These are phyloP conservation scores for Mobula birostris DNA, from an alignment of 2,113 vertebrate species.

Conservation along the genomic window DNA sequence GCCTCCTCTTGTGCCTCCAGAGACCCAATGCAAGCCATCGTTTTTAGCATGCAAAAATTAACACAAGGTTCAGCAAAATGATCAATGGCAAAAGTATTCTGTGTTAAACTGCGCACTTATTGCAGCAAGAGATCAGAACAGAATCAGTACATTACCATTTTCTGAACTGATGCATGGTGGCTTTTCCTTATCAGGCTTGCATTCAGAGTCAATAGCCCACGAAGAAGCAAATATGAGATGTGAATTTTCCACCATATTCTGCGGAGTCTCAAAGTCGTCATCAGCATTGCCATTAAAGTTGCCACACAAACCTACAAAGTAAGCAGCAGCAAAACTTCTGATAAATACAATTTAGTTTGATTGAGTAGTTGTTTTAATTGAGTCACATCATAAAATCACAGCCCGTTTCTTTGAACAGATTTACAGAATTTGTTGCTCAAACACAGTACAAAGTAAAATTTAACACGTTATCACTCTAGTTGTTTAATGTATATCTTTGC, in stretches of 20 bases:
- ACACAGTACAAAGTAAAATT: neutral
- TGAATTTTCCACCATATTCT: neutral
- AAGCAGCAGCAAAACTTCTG: neutral
- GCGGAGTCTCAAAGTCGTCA: slow-evolving; percentile 35
- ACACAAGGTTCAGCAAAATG: no score
- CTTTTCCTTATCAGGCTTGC: neutral
- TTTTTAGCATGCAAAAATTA: no score
- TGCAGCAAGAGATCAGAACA: neutral
- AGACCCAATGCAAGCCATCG: no score
- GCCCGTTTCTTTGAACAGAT: neutral
- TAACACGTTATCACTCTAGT: neutral
- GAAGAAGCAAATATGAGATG: slow-evolving; percentile 35
- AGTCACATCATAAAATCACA: neutral
- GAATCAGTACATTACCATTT: slow-evolving; percentile 32
- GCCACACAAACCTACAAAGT: slow-evolving; percentile 38
- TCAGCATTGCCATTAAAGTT: slow-evolving; percentile 34
- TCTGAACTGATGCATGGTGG: slow-evolving; percentile 27
- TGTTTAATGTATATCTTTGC: neutral
- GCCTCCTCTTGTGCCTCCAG: no score
- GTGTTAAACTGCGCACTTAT: neutral
- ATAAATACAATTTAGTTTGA: neutral
- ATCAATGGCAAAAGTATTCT: neutral
- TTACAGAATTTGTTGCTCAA: neutral
- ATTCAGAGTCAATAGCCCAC: neutral
- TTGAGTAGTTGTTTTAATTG: neutral